Conservation (phyloP, 2,888 invertebrate species). For the Nomada ferruginata region DNA sequence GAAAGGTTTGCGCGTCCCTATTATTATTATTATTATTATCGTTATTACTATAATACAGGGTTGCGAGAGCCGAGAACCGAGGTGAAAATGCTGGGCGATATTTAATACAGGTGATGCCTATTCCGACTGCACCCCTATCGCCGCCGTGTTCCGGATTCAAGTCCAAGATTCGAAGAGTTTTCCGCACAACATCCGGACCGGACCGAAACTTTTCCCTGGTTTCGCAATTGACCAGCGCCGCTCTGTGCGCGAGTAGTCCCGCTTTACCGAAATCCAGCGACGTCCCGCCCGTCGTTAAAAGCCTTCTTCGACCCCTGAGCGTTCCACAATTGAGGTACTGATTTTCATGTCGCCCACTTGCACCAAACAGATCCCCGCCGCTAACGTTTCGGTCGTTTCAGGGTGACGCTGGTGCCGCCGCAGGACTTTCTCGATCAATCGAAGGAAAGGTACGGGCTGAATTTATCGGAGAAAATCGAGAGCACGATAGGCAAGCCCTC, state of each 20-base stretch:
- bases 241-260: slow-evolving; percentile 87
- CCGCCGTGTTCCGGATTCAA: slow-evolving; percentile 84
- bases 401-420: slow-evolving; percentile 79
- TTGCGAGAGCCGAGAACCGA: background rate
- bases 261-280: slow-evolving; percentile 85
- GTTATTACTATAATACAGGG: background rate
- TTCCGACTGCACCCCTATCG: slow-evolving; percentile 69
- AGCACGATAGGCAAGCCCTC: slow-evolving; percentile 81
- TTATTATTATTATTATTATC: background rate
- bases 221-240: slow-evolving; percentile 87
- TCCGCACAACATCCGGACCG: slow-evolving; percentile 86
- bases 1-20: slow-evolving; percentile 81
- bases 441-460: slow-evolving; percentile 73
- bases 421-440: slow-evolving; percentile 76
- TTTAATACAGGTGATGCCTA: slow-evolving; percentile 75
- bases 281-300: slow-evolving; percentile 86
- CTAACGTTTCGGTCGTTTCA: slow-evolving; percentile 60
- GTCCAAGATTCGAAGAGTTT: slow-evolving; percentile 86
- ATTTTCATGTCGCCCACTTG: background rate
- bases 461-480: slow-evolving; percentile 78
- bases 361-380: no score
- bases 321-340: slow-evolving; percentile 85
- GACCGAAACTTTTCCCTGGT: slow-evolving; percentile 85
- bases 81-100: background rate
- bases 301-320: slow-evolving; percentile 86